Base-by-base conservation (phyloP, 2,888 invertebrate species). In the Tanytarsus gracilentus region DNA sequence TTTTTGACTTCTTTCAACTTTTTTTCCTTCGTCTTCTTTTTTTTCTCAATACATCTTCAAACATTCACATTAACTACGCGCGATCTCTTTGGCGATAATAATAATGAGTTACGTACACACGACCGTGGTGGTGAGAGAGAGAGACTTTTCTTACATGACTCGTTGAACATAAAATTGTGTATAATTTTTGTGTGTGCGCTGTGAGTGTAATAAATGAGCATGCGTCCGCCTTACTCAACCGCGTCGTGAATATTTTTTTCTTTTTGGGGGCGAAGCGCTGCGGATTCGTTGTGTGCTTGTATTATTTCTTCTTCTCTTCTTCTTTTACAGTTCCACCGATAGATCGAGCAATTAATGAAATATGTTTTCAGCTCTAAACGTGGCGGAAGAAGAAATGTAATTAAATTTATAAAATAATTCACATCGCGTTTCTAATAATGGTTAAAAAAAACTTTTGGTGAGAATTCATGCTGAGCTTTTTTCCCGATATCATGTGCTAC, bases 1-100 rank as follows among this genome's bases (percentile, higher is more conserved):
- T 58, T 62, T 44, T 53, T 61, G 44, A 48, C 58, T 58, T 58
- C 48, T 58, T 58, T 58, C 23, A 55, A 36, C 26, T 55, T 40
- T 55, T 55, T 39, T 51, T 51, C 21, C 30, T 44, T 23, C 23
- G 18, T 44, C 44, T 44, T 44, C 44, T 18, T 36, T 36, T 36
- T 36, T 36, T n/a, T n/a, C n/a, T n/a, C n/a, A n/a, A n/a, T 36
- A 36, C 16, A 14, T 44, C 44, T 44, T n/a, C n/a, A n/a, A n/a
- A n/a, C 44, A 21, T 44, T 23, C 44, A 44, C 44, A 44, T 44
- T 44, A 44, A n/a, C n/a, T n/a, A n/a, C n/a, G n/a, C n/a, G n/a
- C n/a, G n/a, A n/a, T n/a, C n/a, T n/a, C n/a, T n/a, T n/a, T n/a
- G n/a, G n/a, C n/a, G n/a, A n/a, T n/a, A n/a, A n/a, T n/a, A n/a